A percentile compares a stretch with the other conserved stretches of the same genome.
Conservation (phyloP, 2,888 invertebrate species). For the Cantharis lateralis region DNA sequence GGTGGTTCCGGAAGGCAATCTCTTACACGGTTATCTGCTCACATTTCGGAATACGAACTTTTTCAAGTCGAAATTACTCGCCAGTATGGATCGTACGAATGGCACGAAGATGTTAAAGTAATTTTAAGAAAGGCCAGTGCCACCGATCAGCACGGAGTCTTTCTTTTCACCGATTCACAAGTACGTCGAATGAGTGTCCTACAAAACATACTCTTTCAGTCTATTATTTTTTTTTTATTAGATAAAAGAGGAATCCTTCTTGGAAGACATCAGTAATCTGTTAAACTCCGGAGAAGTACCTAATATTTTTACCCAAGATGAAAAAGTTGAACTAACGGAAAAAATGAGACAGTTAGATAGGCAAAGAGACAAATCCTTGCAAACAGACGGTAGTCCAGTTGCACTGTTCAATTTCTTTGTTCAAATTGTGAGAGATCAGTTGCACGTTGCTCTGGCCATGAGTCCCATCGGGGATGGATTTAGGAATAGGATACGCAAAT, state of each 20-base stretch:
- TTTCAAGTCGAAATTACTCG: slow-evolving; percentile 92
- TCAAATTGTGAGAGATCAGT: slow-evolving; percentile 83
- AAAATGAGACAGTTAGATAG: slow-evolving; percentile 92
- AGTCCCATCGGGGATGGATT: slow-evolving; percentile 88
- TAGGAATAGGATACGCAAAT: slow-evolving; percentile 81
- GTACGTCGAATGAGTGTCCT: slow-evolving; percentile 51
- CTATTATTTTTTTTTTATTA: slow-evolving; percentile 46
- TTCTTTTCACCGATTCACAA: slow-evolving; percentile 90
- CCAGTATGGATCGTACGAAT: slow-evolving; percentile 80
- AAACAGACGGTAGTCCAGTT: slow-evolving; percentile 91
- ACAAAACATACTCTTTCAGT: slow-evolving; percentile 1
- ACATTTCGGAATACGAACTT: slow-evolving; percentile 91
- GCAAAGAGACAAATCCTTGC: slow-evolving; percentile 81
- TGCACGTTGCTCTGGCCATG: slow-evolving; percentile 89
- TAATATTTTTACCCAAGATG: slow-evolving; percentile 83
- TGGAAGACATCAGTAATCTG: slow-evolving; percentile 92
- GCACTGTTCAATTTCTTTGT: slow-evolving; percentile 92
- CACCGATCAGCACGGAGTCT: slow-evolving; percentile 85
- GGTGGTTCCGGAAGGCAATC: slow-evolving; percentile 95
- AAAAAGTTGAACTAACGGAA: slow-evolving; percentile 88
- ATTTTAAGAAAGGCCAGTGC: slow-evolving; percentile 81
- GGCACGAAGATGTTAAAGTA: slow-evolving; percentile 89
- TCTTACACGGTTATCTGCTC: slow-evolving; percentile 85
- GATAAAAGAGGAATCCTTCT: slow-evolving; percentile 90
- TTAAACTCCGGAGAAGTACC: slow-evolving; percentile 94